Evolutionary conservation across 1,140 invertebrate species (phyloP).

Genomic region (Sitophilus oryzae): DNA sequence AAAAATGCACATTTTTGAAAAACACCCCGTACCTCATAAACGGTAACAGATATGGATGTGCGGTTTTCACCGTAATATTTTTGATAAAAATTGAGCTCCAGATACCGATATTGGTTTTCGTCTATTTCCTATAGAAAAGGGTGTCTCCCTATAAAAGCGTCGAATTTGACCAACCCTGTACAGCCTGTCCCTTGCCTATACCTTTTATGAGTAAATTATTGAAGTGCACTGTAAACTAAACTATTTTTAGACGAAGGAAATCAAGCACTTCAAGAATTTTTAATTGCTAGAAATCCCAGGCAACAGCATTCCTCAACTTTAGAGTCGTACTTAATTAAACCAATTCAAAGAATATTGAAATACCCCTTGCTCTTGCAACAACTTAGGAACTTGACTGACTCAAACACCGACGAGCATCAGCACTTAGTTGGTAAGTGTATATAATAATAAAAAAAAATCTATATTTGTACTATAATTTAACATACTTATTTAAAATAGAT

Average conservation of each 20-base stretch:
- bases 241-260: conserved; percentile 79
- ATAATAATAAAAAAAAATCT: conserved; percentile 1
- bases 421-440: conserved; percentile 74
- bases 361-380: conserved; percentile 95
- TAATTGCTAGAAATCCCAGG: conserved; percentile 86
- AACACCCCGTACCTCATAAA: no score
- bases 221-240: conserved; percentile 6
- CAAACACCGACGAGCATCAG: conserved; percentile 86
- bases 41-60: no score
- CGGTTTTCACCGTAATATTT: no score
- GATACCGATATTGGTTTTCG: no score
- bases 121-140: no score
- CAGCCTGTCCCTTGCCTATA: no score
- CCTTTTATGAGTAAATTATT: background rate
- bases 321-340: conserved; percentile 98
- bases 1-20: no score
- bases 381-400: conserved; percentile 86
- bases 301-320: conserved; percentile 94
- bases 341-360: conserved; percentile 96
- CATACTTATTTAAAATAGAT: conserved; percentile 53
- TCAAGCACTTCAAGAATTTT: conserved; percentile 91
- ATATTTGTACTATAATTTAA: background rate
- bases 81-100: no score
- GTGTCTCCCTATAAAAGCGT: no score
- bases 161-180: no score